Base-by-base conservation (phyloP, 2,113 vertebrate genomes). In the Lathamus discolor region DNA sequence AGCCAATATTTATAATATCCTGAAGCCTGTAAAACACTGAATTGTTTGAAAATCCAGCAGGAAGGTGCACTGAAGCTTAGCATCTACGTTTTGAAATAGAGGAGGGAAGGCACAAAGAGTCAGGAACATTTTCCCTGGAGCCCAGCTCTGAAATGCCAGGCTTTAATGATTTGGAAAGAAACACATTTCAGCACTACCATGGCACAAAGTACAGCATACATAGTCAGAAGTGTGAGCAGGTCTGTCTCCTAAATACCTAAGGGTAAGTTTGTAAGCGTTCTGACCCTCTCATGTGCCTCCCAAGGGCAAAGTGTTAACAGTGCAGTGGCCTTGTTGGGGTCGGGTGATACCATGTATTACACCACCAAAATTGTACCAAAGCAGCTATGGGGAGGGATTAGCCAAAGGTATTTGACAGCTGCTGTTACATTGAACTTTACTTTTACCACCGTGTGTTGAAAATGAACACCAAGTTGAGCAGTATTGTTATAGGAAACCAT, bases 111-210 rank as follows among this genome's bases (percentile, higher is more conserved):
- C 79, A 62, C 69, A 70, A 62, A 57, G 35, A 79, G 48, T 72
- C 43, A 82, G n/a, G 63, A 83, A 88, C 86, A 39, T 90, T 93
- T 57, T 96, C 96, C 94, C 94, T 84, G 69, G 96, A 97, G 95
- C 75, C 37, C 57, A 52, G 59, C 85, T 96, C 89, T 92, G 85
- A 97, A 92, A 93, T 86, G 88, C 87, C 92, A 96, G 72, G 73
- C 85, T 95, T 95, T 96, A 97, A 94, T 96, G 97, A 97, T 84
- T 93, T 96, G 95, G 95, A 97, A 97, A 96, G 97, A 97, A 97
- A 97, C 94, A 97, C 87, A 88, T 95, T 96, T 96, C 90, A 86
- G 94, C 94, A 89, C 81, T 92, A 35, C 39, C 0, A 28, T 64
- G 85, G 91, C 93, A 83, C 18, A 10, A 63, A 84, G 64, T 20